phyloP scores from a whole-genome alignment of 2,888 invertebrate species.

The Chaetoderma sp. region DNA sequence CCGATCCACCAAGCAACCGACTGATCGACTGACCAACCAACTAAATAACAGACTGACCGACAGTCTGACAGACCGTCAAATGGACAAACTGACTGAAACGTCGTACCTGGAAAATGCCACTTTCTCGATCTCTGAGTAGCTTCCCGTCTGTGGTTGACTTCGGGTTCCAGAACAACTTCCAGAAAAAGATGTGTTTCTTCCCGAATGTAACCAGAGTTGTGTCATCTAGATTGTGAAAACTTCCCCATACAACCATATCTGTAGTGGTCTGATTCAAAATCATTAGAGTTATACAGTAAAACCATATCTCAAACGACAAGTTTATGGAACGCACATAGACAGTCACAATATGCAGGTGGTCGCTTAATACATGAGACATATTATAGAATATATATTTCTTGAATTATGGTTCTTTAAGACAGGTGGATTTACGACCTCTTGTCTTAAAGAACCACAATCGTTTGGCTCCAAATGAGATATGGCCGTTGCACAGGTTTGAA shows the following conservation, averaged over 20 bases:
- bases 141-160: slow-evolving; percentile 72
- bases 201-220: slow-evolving; percentile 92
- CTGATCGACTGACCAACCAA: too few species aligned
- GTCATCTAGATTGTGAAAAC: slow-evolving; percentile 92
- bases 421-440: too few species aligned
- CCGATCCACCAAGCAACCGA: too few species aligned
- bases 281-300: slow-evolving; percentile 28
- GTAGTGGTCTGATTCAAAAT: slow-evolving; percentile 86
- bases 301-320: slow-evolving; percentile 42
- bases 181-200: slow-evolving; percentile 90
- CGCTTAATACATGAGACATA: too few species aligned
- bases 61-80: not conserved
- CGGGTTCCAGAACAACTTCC: slow-evolving; percentile 76
- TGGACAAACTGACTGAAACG: not conserved
- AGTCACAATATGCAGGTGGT: too few species aligned
- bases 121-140: slow-evolving; percentile 78
- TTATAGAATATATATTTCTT: too few species aligned
- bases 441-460: too few species aligned
- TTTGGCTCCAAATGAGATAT: too few species aligned
- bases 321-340: too few species aligned
- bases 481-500: too few species aligned
- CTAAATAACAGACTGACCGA: not conserved
- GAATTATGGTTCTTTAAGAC: too few species aligned
- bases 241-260: slow-evolving; percentile 88
- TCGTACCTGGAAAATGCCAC: slow-evolving; percentile 60